phyloP scores from a whole-genome alignment of 2,113 vertebrate species.

The Collichthys lucidus region DNA sequence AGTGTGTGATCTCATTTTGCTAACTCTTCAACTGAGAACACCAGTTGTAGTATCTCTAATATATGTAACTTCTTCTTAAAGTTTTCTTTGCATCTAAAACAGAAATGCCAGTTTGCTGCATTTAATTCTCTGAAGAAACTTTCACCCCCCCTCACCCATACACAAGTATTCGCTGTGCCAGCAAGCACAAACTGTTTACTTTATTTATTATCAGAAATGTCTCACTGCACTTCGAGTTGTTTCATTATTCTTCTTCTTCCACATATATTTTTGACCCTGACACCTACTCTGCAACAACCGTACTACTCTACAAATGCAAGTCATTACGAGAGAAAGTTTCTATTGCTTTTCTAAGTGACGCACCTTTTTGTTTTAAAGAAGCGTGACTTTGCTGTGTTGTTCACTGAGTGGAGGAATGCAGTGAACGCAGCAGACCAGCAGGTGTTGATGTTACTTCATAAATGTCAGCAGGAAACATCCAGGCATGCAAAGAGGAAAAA shows the following conservation, averaged over 20 bases:
- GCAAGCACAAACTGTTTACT: not conserved
- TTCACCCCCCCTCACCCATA: not conserved
- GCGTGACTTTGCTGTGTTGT: too few relatives aligned
- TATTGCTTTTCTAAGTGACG: not conserved
- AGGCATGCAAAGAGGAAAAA: not conserved
- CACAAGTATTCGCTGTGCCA: not conserved
- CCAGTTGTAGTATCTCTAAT: not conserved
- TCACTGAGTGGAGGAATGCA: not conserved
- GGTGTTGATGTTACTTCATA: conserved; percentile 40
- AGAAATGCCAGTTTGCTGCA: not conserved
- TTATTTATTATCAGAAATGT: not conserved
- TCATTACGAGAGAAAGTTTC: not conserved
- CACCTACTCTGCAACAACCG: not conserved
- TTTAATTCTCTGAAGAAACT: not conserved
- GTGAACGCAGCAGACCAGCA: conserved; percentile 29
- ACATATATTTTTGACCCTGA: conserved; percentile 1
- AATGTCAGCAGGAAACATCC: conserved; percentile 23
- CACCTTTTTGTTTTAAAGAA: not conserved
- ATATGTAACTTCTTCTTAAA: not conserved
- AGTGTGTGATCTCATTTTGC: not conserved
- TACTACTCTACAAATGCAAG: not conserved
- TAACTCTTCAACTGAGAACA: not conserved
- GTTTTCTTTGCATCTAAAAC: not conserved
- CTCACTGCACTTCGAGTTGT: not conserved
- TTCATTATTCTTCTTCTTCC: conserved; percentile 25